phyloP scores from a whole-genome alignment of 2,113 vertebrate genomes.

The Pelmatolapia mariae region DNA sequence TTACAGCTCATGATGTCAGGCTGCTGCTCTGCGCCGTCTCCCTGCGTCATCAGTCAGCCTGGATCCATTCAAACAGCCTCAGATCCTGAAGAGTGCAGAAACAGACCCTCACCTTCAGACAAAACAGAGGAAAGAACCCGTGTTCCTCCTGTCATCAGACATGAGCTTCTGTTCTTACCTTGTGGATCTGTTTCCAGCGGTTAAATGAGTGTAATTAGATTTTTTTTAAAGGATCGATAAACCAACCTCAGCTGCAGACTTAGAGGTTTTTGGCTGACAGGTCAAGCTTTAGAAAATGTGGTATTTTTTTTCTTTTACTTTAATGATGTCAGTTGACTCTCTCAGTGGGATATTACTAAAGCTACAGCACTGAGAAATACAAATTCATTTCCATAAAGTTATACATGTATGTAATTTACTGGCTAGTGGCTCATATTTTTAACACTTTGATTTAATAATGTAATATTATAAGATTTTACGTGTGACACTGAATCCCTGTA shows the following conservation, averaged over 20 bases:
- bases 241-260: background rate
- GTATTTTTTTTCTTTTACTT: background rate
- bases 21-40: background rate
- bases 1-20: constrained; percentile 37
- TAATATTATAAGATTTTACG: background rate
- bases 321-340: background rate
- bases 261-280: background rate
- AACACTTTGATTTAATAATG: background rate
- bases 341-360: background rate
- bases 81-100: constrained; percentile 13
- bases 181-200: background rate
- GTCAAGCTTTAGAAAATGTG: background rate
- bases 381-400: background rate
- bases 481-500: background rate
- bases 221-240: background rate
- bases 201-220: background rate
- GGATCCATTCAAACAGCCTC: constrained; percentile 6
- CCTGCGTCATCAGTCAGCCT: constrained; percentile 43
- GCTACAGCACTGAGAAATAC: background rate
- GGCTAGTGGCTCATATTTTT: background rate
- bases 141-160: background rate
- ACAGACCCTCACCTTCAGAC: constrained; percentile 15
- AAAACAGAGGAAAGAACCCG: constrained; percentile 38
- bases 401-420: background rate
- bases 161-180: background rate